Conservation (phyloP, 2,113 vertebrate species). For the Apeltes quadracus region DNA sequence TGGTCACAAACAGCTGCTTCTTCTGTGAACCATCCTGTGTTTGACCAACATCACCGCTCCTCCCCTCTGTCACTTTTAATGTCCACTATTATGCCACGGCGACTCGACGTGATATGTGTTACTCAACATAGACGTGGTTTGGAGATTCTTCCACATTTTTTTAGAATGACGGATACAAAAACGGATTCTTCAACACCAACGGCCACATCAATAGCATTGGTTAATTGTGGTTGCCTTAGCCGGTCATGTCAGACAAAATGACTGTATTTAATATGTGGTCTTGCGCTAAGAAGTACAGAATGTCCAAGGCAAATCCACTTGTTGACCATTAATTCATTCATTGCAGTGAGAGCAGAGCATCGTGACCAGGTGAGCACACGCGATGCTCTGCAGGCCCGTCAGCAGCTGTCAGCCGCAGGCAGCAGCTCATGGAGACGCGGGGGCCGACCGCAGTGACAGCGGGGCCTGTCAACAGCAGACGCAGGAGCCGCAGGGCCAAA, state of each 20-base stretch:
- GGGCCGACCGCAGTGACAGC: too few relatives aligned
- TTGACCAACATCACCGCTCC: background rate
- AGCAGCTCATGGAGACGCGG: too few relatives aligned
- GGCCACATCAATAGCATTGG: background rate
- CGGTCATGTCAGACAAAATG: background rate
- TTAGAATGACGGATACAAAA: background rate
- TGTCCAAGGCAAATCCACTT: background rate
- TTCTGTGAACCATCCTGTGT: background rate
- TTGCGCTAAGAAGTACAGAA: background rate
- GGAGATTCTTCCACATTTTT: background rate
- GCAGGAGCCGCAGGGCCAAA: too few relatives aligned
- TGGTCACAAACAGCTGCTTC: background rate
- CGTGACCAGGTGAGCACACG: constrained; percentile 52
- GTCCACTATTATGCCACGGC: background rate
- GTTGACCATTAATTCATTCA: background rate
- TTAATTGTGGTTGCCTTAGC: background rate
- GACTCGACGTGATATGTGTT: background rate
- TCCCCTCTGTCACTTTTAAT: background rate
- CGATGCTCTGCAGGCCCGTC: constrained; percentile 27
- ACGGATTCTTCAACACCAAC: background rate
- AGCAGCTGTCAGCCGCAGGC: too few relatives aligned
- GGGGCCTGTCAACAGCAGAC: too few relatives aligned
- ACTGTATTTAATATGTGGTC: background rate
- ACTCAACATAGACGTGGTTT: background rate
- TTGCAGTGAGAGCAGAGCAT: constrained; percentile 6